These are phyloP conservation scores for Enteromius afrohamiltoni DNA, from an alignment of 2,797 vertebrate species.

Conservation along the genomic window DNA sequence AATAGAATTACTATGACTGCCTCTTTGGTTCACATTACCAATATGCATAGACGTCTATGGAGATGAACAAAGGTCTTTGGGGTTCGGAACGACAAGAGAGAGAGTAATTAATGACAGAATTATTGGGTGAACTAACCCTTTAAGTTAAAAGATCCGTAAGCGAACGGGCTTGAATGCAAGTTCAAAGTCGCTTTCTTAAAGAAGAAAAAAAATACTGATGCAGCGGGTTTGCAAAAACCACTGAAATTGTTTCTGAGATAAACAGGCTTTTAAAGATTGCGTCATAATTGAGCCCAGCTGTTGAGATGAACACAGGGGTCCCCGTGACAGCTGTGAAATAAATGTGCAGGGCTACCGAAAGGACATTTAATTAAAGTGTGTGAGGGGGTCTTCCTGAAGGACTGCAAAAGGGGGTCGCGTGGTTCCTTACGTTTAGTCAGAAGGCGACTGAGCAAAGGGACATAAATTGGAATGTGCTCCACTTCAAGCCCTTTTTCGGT, in stretches of 20 bases:
- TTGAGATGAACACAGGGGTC: constrained; percentile 17
- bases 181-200: not conserved
- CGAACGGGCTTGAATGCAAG: not conserved
- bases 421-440: constrained; percentile 79
- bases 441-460: constrained; percentile 83
- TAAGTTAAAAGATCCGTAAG: constrained; percentile 12
- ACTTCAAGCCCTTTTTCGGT: constrained; percentile 85
- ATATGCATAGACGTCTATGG: too few species aligned
- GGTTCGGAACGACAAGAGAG: too few species aligned
- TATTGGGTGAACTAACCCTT: not conserved
- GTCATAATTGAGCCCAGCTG: constrained; percentile 48
- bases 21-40: constrained; percentile 54
- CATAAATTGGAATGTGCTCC: constrained; percentile 87
- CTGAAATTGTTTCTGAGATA: constrained; percentile 12
- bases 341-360: constrained; percentile 20
- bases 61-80: too few species aligned
- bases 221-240: constrained; percentile 4
- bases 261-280: constrained; percentile 34
- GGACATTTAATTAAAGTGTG: constrained; percentile 27
- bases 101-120: too few species aligned
- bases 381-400: not conserved
- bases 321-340: constrained; percentile 45
- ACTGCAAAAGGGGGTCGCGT: not conserved
- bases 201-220: not conserved
- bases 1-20: constrained; percentile 57